Evolutionary conservation across 53 echinoderm and acorn worm species (phyloP).

Genomic region (Patiria pectinifera): DNA sequence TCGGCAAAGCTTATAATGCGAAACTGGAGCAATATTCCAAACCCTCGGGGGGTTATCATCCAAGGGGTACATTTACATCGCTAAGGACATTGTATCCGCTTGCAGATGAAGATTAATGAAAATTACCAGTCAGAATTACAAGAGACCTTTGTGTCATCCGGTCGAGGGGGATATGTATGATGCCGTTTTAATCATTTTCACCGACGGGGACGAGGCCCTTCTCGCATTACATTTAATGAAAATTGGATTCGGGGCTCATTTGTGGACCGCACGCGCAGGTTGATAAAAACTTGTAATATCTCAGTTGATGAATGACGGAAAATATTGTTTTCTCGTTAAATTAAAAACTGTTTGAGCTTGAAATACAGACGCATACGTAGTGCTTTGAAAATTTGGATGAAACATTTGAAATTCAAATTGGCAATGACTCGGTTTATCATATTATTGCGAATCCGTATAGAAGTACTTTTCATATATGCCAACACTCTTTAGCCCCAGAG

Average conservation of each 20-base stretch:
- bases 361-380: too few species aligned
- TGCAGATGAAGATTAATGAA: slow-evolving; percentile 36
- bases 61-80: background rate
- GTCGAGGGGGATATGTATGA: background rate
- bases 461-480: too few species aligned
- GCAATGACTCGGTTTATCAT: too few species aligned
- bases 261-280: background rate
- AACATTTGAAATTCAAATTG: too few species aligned
- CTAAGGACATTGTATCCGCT: background rate
- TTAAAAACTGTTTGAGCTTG: too few species aligned
- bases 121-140: background rate
- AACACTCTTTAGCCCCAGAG: too few species aligned
- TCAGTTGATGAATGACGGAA: background rate
- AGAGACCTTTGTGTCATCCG: slow-evolving; percentile 16
- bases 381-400: too few species aligned
- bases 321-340: background rate
- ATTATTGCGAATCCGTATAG: too few species aligned
- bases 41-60: background rate
- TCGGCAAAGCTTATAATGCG: background rate
- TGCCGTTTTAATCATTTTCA: slow-evolving; percentile 18
- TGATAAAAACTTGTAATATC: background rate
- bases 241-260: background rate
- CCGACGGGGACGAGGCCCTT: background rate
- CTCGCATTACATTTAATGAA: background rate
- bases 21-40: background rate